These are phyloP conservation scores for Anisognathus igniventris DNA, from an alignment of 2,797 vertebrate genomes.

Conservation along the genomic window DNA sequence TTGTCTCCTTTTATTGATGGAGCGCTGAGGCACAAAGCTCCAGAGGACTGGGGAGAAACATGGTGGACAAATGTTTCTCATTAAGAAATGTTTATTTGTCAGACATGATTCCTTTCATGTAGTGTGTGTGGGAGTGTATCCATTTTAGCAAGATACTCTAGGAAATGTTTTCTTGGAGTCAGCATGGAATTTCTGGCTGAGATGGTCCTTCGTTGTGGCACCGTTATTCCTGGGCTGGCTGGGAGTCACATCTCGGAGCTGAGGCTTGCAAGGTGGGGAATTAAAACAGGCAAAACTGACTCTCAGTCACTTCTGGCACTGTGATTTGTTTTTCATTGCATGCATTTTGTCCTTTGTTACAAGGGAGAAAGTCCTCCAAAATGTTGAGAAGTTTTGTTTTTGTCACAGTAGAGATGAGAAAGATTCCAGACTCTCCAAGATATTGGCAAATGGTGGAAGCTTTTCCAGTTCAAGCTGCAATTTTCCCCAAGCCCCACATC, in stretches of 20 bases:
- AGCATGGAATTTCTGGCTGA: not conserved
- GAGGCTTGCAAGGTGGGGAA: not conserved
- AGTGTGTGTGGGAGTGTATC: not conserved
- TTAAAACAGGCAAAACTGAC: not conserved
- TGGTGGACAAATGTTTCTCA: slow-evolving; percentile 23
- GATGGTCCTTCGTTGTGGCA: not conserved
- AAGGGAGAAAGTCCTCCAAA: slow-evolving; percentile 10
- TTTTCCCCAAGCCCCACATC: not conserved
- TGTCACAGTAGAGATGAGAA: slow-evolving; percentile 21
- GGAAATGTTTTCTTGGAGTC: slow-evolving; percentile 28
- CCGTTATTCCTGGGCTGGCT: not conserved
- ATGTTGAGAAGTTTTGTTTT: not conserved
- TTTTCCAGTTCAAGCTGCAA: slow-evolving; percentile 1
- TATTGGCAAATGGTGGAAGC: slow-evolving; percentile 10
- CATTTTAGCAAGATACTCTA: slow-evolving; percentile 30
- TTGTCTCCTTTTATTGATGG: not conserved
- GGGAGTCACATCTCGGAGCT: not conserved
- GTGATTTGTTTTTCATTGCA: not conserved
- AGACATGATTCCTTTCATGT: slow-evolving; percentile 22
- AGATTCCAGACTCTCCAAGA: slow-evolving; percentile 27
- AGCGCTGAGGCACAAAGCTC: not conserved
- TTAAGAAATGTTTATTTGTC: slow-evolving; percentile 52
- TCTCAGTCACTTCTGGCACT: not conserved
- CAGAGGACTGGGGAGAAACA: not conserved
- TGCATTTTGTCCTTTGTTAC: slow-evolving; percentile 10